Base-by-base conservation (phyloP, 1,140 invertebrate species). In the Pollicipes pollicipes region DNA sequence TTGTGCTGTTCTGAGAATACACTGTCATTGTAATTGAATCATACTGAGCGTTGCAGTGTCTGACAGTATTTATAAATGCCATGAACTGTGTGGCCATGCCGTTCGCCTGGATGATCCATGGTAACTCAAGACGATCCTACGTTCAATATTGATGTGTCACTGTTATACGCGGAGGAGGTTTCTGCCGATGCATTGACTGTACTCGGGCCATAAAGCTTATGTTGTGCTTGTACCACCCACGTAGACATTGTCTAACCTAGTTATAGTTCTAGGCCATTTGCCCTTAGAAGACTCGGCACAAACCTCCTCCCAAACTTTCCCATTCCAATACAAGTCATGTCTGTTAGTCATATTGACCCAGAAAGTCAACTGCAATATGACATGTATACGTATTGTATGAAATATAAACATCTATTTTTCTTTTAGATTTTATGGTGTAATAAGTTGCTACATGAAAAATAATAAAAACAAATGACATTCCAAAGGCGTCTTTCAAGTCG, bases 351-450 rank as follows among this genome's bases (percentile, higher is more conserved):
- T 58, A 24, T 58, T 24, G 45, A 24, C 13, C 13, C 45, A 10
- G 45, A 24, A n/a, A 10, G 45, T 58, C 45, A 3, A 58, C 45
- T 58, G 45, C 45, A 58, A 58, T 58, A 58, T 58, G 45, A 58
- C 45, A 21, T 13, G 35, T 32, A 21, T 68, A 68, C 21, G 67
- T 68, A 68, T 24, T 68, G 30, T 10, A 32, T 68, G 67, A 37
- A 31, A 68, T 68, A 31, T 32, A 68, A 37, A 68, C 67, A 10
- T 37, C 30, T 32, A 68, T 68, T 37, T 32, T 68, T 68, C 30
- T 68, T 68, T 32, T 32, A 68, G 30, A 37, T 32, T 32, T 37
- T 68, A 37, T 32, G 30, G 35, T 32, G 67, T 31, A 32, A 32
- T 68, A 32, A 37, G 30, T 68, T 31, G 67, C 35, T 32, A 68